Evolutionary conservation across 1,140 invertebrate genomes (phyloP).

Genomic region (Platyura marginata): DNA sequence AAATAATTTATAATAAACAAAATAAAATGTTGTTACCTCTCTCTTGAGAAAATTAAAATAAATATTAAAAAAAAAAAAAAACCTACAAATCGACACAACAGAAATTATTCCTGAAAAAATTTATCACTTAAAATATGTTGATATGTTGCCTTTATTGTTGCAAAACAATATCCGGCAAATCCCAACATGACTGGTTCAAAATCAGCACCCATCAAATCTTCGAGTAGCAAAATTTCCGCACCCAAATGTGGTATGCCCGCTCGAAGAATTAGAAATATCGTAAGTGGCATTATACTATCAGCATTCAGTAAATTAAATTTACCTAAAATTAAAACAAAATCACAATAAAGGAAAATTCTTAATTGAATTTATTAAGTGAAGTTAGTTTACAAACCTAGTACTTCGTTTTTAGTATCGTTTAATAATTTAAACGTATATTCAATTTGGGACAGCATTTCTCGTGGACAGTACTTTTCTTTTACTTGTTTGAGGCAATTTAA

Average conservation of each 20-base stretch:
- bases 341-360: neutral
- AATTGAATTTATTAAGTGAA: neutral
- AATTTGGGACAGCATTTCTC: slow-evolving; percentile 23
- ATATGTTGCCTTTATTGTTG: slow-evolving; percentile 15
- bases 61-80: no score
- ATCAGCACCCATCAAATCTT: slow-evolving; percentile 20
- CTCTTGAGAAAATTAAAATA: no score
- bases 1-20: no score
- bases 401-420: neutral
- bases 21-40: no score
- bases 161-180: slow-evolving; percentile 22
- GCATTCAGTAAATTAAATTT: slow-evolving; percentile 15
- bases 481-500: slow-evolving; percentile 17
- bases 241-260: slow-evolving; percentile 22
- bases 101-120: neutral
- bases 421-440: slow-evolving; percentile 15
- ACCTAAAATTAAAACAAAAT: slow-evolving; percentile 6
- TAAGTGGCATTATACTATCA: slow-evolving; percentile 20
- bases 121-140: slow-evolving; percentile 3
- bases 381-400: neutral
- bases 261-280: slow-evolving; percentile 18
- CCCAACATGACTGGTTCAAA: slow-evolving; percentile 22
- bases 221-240: slow-evolving; percentile 19
- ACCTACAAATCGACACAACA: no score
- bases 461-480: slow-evolving; percentile 21